Base-by-base conservation (phyloP, 2,888 invertebrate species). In the Cephus rjabovi region DNA sequence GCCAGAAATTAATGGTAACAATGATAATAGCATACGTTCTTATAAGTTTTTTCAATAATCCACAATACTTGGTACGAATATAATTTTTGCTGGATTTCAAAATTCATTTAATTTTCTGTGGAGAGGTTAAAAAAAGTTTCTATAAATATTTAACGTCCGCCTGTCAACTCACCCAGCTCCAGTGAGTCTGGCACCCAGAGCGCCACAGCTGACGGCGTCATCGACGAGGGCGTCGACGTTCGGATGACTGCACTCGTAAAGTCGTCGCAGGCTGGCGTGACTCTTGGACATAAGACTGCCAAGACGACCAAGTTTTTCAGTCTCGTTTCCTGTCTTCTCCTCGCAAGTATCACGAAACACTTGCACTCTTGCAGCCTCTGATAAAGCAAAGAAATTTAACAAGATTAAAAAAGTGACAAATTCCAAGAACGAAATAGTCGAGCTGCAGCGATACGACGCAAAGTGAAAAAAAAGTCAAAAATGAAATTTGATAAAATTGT, bases 221-320 rank as follows among this genome's bases (percentile, higher is more conserved):
- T 95, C 93, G 33, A 98, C 97, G 34, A 99, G 93, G 78, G 93
- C 92, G 91, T 99, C 98, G 83, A 99, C 93, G 87, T 96, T 95
- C 1, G 95, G 94, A 92, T 98, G 98, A 78, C 98, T 98, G 92
- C 99, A 99, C 90, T 99, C 97, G 91, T 98, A 99, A 4, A 97
- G 92, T 80, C 95, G 94, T 79, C 95, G 93, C 76, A 99, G 94
- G 88, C 98, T 99, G 69, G 93, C 92, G 89, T 99, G 99, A 87
- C 99, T 99, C 77, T 95, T 94, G 74, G 94, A 94, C 98, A 99
- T 98, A 75, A 99, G 93, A 80, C 93, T 91, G 1, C 98, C 98
- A 75, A 99, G 92, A 73, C 92, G 91, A 73, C 90, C 87, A 69
- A 96, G 88, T 75, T 93, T 92, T 81, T 92, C 91, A 15, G 89